Evolutionary conservation across 2,888 invertebrate genomes (phyloP), one percentile per base, ranked within the genome.

Genomic region (Drosophila setosimentum): DNA sequence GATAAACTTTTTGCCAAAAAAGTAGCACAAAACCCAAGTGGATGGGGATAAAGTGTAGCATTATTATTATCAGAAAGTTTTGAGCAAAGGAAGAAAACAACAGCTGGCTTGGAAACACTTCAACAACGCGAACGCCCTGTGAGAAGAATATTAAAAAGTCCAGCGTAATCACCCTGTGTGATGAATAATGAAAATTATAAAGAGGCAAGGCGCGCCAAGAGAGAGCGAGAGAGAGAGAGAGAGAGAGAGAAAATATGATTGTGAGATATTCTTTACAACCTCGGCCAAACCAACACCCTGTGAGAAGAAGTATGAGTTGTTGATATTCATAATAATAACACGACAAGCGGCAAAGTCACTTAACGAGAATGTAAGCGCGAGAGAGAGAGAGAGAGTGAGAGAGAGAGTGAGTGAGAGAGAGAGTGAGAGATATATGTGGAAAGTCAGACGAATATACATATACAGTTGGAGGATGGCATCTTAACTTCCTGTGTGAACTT

Each of bases 1-100:
- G 63, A 73, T 73, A 87, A 87, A 89, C 69, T 83, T 81, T 82
- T 78, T 61, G 78, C 69, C 83, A 8, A 74, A 78, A 78, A 84
- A 76, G 62, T 71, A 68, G 82, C 68, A 69, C 66, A 76, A 37
- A 33, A 40, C 54, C 45, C 59, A 32, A 64, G 54, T 50, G 30
- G 29, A 48, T 63, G 33, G 48, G 48, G 40, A 48, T 37, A 53
- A 29, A 42, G 24, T 16, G 51, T 30, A 32, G 30, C 30, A 33
- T 33, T 35, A 37, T 55, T 35, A 27, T 55, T 27, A 35, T 16
- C 37, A 59, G 50, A 59, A 60, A 73, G 73, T 51, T 63, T 63
- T 50, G 54, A 45, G 68, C 49, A 29, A 33, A 42, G 10, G 45
- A 64, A 63, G 65, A 59, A 60, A 55, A 68, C 63, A 65, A 37